Conservation (phyloP, 2,888 invertebrate species). For the Apotomis capreana region DNA sequence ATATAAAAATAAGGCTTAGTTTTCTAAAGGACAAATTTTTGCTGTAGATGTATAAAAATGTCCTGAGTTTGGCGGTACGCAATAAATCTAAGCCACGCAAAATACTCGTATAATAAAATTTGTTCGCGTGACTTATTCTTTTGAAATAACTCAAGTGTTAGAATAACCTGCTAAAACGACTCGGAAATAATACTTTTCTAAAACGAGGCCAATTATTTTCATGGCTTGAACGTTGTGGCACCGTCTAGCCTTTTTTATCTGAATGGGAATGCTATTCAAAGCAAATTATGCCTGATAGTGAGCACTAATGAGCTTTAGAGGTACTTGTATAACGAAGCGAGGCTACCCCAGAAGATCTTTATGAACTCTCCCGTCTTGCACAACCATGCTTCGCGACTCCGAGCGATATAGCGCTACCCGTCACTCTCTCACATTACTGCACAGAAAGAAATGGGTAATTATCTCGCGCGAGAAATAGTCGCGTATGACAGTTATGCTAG, state of each 20-base stretch:
- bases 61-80: neutral
- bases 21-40: neutral
- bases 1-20: neutral
- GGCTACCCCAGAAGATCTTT: too few relatives aligned
- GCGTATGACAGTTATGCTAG: too few relatives aligned
- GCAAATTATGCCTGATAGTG: too few relatives aligned
- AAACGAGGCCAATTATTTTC: conserved; percentile 28
- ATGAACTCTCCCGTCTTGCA: too few relatives aligned
- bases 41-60: neutral
- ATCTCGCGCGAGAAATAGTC: too few relatives aligned
- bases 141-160: conserved; percentile 27
- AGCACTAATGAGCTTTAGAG: too few relatives aligned
- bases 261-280: too few relatives aligned
- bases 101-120: conserved; percentile 19
- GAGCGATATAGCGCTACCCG: too few relatives aligned
- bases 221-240: neutral
- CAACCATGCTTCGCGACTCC: too few relatives aligned
- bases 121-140: conserved; percentile 33
- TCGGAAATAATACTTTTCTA: conserved; percentile 16
- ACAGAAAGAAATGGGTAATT: too few relatives aligned
- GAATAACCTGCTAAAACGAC: conserved; percentile 2
- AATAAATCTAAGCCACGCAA: conserved; percentile 10
- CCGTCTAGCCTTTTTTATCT: neutral
- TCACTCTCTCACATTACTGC: too few relatives aligned
- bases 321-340: too few relatives aligned